Evolutionary conservation across 2,888 invertebrate species (phyloP), one percentile per base, ranked within the genome.

Genomic region (Alloplasta piceator): DNA sequence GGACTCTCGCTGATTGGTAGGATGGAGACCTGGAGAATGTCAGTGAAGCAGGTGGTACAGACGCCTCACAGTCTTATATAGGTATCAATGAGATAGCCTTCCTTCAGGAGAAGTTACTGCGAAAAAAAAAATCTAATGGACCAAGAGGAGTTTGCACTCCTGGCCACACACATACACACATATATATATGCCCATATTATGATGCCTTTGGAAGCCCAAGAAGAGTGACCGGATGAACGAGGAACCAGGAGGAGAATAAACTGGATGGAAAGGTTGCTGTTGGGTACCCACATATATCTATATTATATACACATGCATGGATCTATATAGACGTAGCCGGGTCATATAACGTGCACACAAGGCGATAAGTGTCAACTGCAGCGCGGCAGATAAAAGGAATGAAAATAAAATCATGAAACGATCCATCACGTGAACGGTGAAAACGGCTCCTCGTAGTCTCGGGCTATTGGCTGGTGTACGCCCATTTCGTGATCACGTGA

Each of bases 301-400:
- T n/a, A n/a, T n/a, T n/a, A n/a, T n/a, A n/a, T n/a, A n/a, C n/a
- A n/a, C n/a, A n/a, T n/a, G n/a, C n/a, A n/a, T n/a, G n/a, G n/a
- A n/a, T n/a, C n/a, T 26, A 56, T 16, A 26, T 56, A 26, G 6
- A 76, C 68, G 72, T 36, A 71, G 70, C 26, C 26, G 43, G 58
- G 52, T 81, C 78, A 76, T 79, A 73, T 77, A 78, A 77, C 80
- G 77, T 77, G 80, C 80, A 77, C 80, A 66, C 63, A 55, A 12
- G 63, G 73, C 89, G 90, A 90, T 91, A 92, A 90, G 90, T 91
- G 91, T 92, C 91, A 91, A 92, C 92, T 91, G 91, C 91, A 91
- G 85, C 89, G 88, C 86, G 89, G 87, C 87, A 92, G 92, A 92
- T 92, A 92, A 91, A 92, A 91, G 88, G 87, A 90, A 87, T 88